A percentile compares a stretch with the other conserved stretches of the same genome.
These are phyloP conservation scores for Lytechinus pictus DNA, from an alignment of 35 echinoderm and acorn worm species.

Conservation along the genomic window DNA sequence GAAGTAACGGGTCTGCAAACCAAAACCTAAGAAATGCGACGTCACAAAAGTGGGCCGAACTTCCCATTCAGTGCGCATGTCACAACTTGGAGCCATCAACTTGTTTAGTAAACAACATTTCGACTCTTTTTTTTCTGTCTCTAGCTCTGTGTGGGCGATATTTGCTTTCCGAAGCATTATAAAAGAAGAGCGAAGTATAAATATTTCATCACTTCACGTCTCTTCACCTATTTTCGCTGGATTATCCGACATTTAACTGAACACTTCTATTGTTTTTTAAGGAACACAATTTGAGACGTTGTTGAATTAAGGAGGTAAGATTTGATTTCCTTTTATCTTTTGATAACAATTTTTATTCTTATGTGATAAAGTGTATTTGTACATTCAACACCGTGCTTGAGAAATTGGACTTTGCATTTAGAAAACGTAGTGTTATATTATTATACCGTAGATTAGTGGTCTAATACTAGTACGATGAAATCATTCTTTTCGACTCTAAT, in stretches of 20 bases:
- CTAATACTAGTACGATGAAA: too few species aligned
- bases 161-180: neutral
- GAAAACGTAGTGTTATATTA: too few species aligned
- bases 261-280: neutral
- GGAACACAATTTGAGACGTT: neutral
- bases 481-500: too few species aligned
- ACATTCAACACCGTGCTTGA: too few species aligned
- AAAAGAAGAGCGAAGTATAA: neutral
- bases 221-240: neutral
- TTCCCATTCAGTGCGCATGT: neutral
- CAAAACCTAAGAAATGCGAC: neutral
- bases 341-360: neutral
- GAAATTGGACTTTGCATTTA: too few species aligned
- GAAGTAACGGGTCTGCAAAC: neutral
- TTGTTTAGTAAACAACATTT: slow-evolving; percentile 20
- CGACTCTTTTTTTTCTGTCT: neutral
- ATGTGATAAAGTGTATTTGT: neutral
- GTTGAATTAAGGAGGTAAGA: neutral
- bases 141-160: neutral
- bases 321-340: neutral
- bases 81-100: neutral
- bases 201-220: neutral
- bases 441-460: too few species aligned
- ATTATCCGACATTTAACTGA: neutral
- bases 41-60: neutral